These are phyloP conservation scores for Synanthedon vespiformis DNA, from an alignment of 2,888 invertebrate species.

Conservation along the genomic window DNA sequence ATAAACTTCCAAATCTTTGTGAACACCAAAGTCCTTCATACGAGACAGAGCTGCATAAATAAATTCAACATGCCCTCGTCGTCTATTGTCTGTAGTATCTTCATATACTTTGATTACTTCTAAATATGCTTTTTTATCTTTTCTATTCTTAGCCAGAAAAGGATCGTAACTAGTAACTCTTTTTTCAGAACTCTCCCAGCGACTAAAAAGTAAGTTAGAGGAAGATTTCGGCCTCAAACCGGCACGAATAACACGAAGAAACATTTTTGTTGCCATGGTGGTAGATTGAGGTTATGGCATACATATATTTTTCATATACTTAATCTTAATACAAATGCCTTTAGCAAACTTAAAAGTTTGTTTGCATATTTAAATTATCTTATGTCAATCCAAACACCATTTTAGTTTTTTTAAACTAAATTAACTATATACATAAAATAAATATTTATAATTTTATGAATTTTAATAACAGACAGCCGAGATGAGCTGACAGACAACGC, in stretches of 20 bases:
- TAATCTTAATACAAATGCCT: slow-evolving; percentile 1
- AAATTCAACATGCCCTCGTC: slow-evolving; percentile 93
- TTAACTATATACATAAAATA: too few species aligned
- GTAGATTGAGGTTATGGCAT: slow-evolving; percentile 9
- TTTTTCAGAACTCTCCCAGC: slow-evolving; percentile 51
- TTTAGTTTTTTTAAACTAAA: too few species aligned
- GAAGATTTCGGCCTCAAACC: slow-evolving; percentile 26
- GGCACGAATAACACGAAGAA: slow-evolving; percentile 25
- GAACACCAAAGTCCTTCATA: slow-evolving; percentile 91
- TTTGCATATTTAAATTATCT: too few species aligned
- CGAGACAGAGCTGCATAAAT: slow-evolving; percentile 89
- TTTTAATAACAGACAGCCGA: too few species aligned
- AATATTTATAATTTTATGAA: too few species aligned
- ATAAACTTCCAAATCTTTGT: slow-evolving; percentile 88
- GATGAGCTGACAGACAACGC: too few species aligned
- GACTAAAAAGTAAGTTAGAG: slow-evolving; percentile 25
- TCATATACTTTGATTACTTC: slow-evolving; percentile 82
- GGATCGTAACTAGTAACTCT: slow-evolving; percentile 46
- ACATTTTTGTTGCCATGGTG: slow-evolving; percentile 46
- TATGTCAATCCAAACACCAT: too few species aligned
- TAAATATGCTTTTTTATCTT: slow-evolving; percentile 77
- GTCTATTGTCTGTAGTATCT: slow-evolving; percentile 70
- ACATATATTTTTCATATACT: slow-evolving; percentile 14
- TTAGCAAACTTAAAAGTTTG: not conserved
- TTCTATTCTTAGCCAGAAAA: slow-evolving; percentile 63